Base-by-base conservation (phyloP, 2,888 invertebrate genomes). In the Clistopyga incitator region DNA sequence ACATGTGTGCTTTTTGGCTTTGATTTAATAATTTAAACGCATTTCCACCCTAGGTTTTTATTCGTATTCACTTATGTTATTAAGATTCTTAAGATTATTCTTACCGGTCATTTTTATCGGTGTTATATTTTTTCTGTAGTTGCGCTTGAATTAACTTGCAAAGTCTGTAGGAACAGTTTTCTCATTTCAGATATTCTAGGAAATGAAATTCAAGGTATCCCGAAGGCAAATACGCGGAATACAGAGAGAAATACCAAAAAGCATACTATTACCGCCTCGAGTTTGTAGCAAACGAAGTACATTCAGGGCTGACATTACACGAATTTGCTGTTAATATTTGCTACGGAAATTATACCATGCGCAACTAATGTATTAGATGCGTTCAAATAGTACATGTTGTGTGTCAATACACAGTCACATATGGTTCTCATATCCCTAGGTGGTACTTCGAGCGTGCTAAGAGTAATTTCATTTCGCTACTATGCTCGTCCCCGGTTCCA, bases 381-480 rank as follows among this genome's bases (percentile, higher is more conserved):
- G 59, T 59, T 59, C 25, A 34, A 25, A 15, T 59, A 59, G 29
- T 20, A 13, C 8, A n/a, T 38, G 64, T 61, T 11, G 11, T 20
- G 38, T 64, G 29, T 6, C n/a, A n/a, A 6, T 56, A 18, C 42
- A 23, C 11, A 15, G n/a, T 18, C 23, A 18, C 15, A 45, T 15
- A 59, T 23, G 38, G 15, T 25, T 8, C 18, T 52, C 20, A 25
- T 71, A 50, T 47, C 25, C 25, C 38, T 20, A 15, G 45, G 47
- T 13, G 45, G n/a, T 23, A 34, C n/a, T 3, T 38, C 25, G 3
- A 25, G 29, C 13, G 74, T 45, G 45, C 25, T 47, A 18, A 67
- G 54, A 82, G 42, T 75, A 71, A 82, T 82, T 70, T 71, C 70
- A 70, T 79, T 79, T 75, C 64, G 54, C 70, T 78, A 25, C 68